Conservation (phyloP, 2,797 vertebrate genomes). For the Lepus townsendii region DNA sequence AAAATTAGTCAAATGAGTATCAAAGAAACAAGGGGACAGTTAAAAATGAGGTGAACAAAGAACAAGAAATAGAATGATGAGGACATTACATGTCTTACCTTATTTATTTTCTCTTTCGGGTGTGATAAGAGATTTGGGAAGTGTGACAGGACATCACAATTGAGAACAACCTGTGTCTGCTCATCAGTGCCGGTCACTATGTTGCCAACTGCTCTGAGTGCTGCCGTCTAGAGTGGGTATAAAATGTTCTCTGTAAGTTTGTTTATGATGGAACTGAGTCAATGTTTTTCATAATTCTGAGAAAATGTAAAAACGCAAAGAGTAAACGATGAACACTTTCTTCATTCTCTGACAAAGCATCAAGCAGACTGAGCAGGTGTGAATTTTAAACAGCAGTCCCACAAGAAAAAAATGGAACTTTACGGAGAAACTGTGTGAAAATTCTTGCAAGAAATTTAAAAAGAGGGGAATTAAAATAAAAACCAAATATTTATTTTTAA, state of each 20-base stretch:
- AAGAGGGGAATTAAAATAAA: slow-evolving; percentile 24
- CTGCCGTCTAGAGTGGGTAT: slow-evolving; percentile 93
- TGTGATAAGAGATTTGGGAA: slow-evolving; percentile 98
- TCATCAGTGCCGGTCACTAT: slow-evolving; percentile 99
- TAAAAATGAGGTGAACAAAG: slow-evolving; percentile 39
- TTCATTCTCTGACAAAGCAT: slow-evolving; percentile 45
- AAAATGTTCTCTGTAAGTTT: slow-evolving; percentile 71
- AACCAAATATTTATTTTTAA: slow-evolving; percentile 27
- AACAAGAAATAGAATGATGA: background rate
- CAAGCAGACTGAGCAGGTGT: slow-evolving; percentile 23
- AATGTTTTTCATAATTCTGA: slow-evolving; percentile 59
- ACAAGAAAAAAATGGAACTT: slow-evolving; percentile 46
- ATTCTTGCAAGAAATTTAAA: background rate
- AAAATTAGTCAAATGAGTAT: slow-evolving; percentile 2
- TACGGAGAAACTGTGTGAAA: slow-evolving; percentile 1
- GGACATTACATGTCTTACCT: slow-evolving; percentile 89
- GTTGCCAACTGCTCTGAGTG: slow-evolving; percentile 98
- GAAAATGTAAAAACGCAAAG: slow-evolving; percentile 55
- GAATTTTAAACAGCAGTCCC: slow-evolving; percentile 59
- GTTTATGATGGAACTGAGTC: slow-evolving; percentile 39
- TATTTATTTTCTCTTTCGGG: slow-evolving; percentile 99
- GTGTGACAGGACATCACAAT: slow-evolving; percentile 98
- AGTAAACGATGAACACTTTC: background rate
- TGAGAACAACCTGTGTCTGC: slow-evolving; percentile 99
- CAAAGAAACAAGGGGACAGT: background rate